Evolutionary conservation across 2,113 vertebrate species (phyloP).

Genomic region (Cheilinus undulatus): DNA sequence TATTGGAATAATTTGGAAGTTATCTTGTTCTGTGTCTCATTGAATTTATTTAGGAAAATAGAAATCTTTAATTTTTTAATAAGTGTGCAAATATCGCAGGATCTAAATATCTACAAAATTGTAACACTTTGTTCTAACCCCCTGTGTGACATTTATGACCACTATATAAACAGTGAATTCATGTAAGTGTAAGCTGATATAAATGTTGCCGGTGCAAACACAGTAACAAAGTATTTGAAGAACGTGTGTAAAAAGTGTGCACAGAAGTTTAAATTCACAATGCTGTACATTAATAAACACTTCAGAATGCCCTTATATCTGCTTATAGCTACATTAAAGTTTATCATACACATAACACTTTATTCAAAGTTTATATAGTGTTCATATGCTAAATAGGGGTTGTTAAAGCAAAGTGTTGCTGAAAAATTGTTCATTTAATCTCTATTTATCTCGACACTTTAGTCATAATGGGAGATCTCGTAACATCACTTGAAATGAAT

Average conservation of each 20-base stretch:
- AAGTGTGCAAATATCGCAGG: slow-evolving; percentile 74
- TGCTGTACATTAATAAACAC: background rate
- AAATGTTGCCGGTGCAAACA: background rate
- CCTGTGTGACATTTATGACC: background rate
- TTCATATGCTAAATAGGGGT: background rate
- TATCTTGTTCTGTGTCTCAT: slow-evolving; percentile 47
- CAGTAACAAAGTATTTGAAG: background rate
- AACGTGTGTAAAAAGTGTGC: background rate
- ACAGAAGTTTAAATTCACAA: background rate
- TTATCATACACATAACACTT: background rate
- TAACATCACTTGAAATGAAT: slow-evolving; percentile 51
- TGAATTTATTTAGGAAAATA: slow-evolving; percentile 73
- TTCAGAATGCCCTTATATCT: background rate
- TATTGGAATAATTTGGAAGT: slow-evolving; percentile 10
- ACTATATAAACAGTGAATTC: background rate
- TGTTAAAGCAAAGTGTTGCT: slow-evolving; percentile 24
- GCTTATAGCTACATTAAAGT: background rate
- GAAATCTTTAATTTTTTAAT: slow-evolving; percentile 49
- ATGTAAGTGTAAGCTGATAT: background rate
- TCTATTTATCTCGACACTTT: background rate
- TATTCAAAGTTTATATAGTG: slow-evolving; percentile 14
- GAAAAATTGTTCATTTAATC: slow-evolving; percentile 27
- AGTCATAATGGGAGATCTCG: slow-evolving; percentile 14
- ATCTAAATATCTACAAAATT: slow-evolving; percentile 26
- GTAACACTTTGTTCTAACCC: slow-evolving; percentile 27